Percentiles rank a stretch among this genome's conserved stretches.
These are phyloP conservation scores for Ctenicera cuprea DNA, from an alignment of 2,888 invertebrate genomes.

Conservation along the genomic window DNA sequence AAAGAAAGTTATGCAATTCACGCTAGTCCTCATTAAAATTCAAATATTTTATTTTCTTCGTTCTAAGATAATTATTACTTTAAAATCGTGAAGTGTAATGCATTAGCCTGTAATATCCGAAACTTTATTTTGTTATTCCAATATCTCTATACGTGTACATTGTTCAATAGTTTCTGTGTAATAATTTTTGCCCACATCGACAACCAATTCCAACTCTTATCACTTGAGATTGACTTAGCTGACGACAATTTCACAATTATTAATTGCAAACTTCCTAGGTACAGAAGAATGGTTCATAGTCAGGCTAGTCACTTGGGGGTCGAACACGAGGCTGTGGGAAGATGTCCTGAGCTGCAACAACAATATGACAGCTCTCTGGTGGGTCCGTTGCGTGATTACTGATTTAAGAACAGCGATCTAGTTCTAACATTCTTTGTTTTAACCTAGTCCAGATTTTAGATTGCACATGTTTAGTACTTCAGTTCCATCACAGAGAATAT, in stretches of 20 bases:
- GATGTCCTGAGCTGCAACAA: constrained; percentile 58
- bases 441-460: constrained; percentile 39
- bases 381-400: constrained; percentile 55
- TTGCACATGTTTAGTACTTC: constrained; percentile 18
- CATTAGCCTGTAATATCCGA: no score
- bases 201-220: neutral
- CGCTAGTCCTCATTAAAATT: no score
- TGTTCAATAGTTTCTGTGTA: no score
- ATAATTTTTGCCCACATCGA: no score
- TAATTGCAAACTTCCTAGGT: constrained; percentile 50
- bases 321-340: constrained; percentile 58
- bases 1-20: no score
- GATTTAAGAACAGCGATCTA: constrained; percentile 53
- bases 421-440: constrained; percentile 49
- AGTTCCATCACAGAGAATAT: neutral
- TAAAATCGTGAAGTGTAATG: no score
- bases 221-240: neutral
- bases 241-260: constrained; percentile 33
- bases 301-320: constrained; percentile 56
- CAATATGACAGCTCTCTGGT: constrained; percentile 61
- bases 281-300: constrained; percentile 46
- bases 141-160: no score
- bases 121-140: no score
- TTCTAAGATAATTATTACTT: no score
- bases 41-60: no score